Evolutionary conservation across 2,888 invertebrate species (phyloP).

Genomic region (Diarsia dahlii): DNA sequence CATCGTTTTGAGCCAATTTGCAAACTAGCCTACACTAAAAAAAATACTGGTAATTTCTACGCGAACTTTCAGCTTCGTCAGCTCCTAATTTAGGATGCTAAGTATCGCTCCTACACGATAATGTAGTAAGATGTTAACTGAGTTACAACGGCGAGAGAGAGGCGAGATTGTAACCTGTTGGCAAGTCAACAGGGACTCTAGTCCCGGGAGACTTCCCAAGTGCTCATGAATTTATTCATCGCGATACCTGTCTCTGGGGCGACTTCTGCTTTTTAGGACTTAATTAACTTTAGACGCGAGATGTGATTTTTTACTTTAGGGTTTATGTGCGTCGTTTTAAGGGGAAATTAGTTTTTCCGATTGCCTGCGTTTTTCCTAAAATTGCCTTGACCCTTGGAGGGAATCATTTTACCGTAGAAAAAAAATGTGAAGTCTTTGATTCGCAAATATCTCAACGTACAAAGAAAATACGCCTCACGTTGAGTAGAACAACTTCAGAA

Average conservation of each 20-base stretch:
- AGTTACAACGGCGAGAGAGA: conserved; percentile 51
- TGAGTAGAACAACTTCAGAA: conserved; percentile 24
- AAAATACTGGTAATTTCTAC: not conserved
- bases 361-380: not conserved
- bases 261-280: conserved; percentile 64
- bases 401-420: not conserved
- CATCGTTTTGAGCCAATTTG: not conserved
- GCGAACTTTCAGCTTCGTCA: conserved; percentile 25
- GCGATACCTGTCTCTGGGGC: conserved; percentile 55
- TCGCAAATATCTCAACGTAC: not conserved
- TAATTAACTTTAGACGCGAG: conserved; percentile 63
- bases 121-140: conserved; percentile 58
- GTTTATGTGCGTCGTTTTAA: conserved; percentile 28
- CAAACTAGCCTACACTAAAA: not conserved
- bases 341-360: not conserved
- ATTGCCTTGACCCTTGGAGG: not conserved
- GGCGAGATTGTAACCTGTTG: conserved; percentile 67
- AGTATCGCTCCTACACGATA: conserved; percentile 31
- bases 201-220: conserved; percentile 61
- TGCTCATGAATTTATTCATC: conserved; percentile 69
- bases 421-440: not conserved
- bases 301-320: conserved; percentile 52
- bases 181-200: conserved; percentile 60
- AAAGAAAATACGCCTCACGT: conserved; percentile 1
- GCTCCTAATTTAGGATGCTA: conserved; percentile 35